Percentiles rank a stretch among this genome's conserved stretches.
These are phyloP conservation scores for Drosophila bipectinata DNA, from an alignment of 1,140 invertebrate species.

Conservation along the genomic window DNA sequence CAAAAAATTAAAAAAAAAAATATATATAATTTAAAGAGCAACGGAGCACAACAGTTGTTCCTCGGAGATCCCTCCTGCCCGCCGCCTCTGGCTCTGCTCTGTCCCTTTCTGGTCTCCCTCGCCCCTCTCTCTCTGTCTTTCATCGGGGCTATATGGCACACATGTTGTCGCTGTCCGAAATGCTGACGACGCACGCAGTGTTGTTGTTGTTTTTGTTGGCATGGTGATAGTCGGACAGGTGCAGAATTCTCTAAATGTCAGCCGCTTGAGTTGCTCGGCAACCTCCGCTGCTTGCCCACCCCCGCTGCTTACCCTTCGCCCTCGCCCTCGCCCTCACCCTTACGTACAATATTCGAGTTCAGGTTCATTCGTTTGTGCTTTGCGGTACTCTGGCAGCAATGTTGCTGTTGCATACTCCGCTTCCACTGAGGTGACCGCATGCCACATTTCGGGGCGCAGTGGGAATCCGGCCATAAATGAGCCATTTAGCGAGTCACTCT, in stretches of 20 bases:
- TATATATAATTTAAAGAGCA: slow-evolving; percentile 21
- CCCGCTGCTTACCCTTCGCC: neutral
- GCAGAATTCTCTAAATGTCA: slow-evolving; percentile 74
- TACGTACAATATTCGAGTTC: slow-evolving; percentile 16
- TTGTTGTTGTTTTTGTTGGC: slow-evolving; percentile 58
- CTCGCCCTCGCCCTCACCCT: neutral
- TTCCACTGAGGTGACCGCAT: slow-evolving; percentile 61
- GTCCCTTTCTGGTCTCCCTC: slow-evolving; percentile 1
- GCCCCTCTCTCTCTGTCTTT: neutral
- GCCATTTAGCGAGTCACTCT: slow-evolving; percentile 80
- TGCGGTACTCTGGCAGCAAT: slow-evolving; percentile 43
- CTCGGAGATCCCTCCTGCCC: slow-evolving; percentile 21
- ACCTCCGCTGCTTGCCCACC: neutral
- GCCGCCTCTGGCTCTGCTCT: slow-evolving; percentile 26
- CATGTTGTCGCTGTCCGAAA: slow-evolving; percentile 70
- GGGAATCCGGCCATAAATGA: slow-evolving; percentile 76
- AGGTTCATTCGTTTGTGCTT: slow-evolving; percentile 76
- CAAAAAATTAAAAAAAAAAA: slow-evolving; percentile 20
- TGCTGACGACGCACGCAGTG: slow-evolving; percentile 55
- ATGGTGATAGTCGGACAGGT: slow-evolving; percentile 81
- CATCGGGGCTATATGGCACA: slow-evolving; percentile 45
- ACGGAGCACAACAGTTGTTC: slow-evolving; percentile 67
- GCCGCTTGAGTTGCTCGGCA: slow-evolving; percentile 60
- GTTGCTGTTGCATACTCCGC: neutral
- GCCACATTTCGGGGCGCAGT: slow-evolving; percentile 69